phyloP scores from a whole-genome alignment of 1,140 invertebrate species.

The Melitaea cinxia region DNA sequence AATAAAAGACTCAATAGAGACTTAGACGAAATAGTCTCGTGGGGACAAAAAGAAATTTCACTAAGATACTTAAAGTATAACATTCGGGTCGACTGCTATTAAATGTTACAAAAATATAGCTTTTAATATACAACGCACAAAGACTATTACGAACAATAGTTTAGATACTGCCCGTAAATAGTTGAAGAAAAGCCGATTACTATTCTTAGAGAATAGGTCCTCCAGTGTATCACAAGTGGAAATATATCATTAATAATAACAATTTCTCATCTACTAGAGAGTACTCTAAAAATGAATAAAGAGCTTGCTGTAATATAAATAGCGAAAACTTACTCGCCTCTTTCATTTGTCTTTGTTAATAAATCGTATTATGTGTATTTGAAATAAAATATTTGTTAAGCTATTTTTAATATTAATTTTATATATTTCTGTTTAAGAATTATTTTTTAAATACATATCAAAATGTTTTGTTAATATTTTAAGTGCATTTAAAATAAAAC shows the following conservation, averaged over 20 bases:
- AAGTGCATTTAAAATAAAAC: too few relatives aligned
- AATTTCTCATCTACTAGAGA: neutral
- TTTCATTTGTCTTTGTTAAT: too few relatives aligned
- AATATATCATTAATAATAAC: slow-evolving; percentile 16
- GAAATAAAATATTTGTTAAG: too few relatives aligned
- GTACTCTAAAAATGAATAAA: too few relatives aligned
- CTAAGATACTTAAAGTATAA: slow-evolving; percentile 13
- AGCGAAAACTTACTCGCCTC: too few relatives aligned
- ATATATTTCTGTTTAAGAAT: too few relatives aligned
- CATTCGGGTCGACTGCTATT: neutral
- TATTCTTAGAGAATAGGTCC: neutral
- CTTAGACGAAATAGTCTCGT: slow-evolving; percentile 5
- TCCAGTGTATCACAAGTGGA: neutral
- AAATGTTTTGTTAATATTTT: too few relatives aligned
- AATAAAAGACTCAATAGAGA: slow-evolving; percentile 4
- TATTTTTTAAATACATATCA: too few relatives aligned
- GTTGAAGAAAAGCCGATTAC: slow-evolving; percentile 26
- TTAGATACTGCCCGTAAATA: neutral
- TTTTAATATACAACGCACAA: slow-evolving; percentile 6
- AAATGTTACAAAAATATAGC: slow-evolving; percentile 1
- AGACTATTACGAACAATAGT: neutral
- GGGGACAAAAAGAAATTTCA: slow-evolving; percentile 15
- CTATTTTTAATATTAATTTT: too few relatives aligned
- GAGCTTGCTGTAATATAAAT: too few relatives aligned
- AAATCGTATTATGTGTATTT: too few relatives aligned